Conservation (phyloP, 2,797 vertebrate genomes). For the Schizothorax lantsangensis region DNA sequence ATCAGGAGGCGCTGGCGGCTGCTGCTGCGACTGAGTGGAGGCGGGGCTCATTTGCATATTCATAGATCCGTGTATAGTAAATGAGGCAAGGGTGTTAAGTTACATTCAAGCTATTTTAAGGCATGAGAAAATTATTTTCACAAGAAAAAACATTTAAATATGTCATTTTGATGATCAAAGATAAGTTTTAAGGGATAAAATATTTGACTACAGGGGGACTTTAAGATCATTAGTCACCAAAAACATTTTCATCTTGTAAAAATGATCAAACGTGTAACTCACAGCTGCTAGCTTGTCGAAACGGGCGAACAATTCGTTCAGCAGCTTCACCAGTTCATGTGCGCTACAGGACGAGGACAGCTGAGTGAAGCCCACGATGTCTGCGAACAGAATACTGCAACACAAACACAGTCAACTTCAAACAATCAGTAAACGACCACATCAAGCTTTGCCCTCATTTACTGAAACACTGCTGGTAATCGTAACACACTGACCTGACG, state of each 20-base stretch:
- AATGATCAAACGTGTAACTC: constrained; percentile 68
- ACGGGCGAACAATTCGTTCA: constrained; percentile 94
- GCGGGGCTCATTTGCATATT: too few species aligned
- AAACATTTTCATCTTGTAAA: not conserved
- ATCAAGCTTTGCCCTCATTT: not conserved
- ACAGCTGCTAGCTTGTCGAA: constrained; percentile 95
- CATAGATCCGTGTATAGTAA: too few species aligned
- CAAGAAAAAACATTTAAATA: too few species aligned
- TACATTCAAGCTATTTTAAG: too few species aligned
- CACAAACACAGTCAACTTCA: not conserved
- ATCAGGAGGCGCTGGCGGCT: too few species aligned
- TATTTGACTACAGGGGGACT: too few species aligned
- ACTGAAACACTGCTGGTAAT: not conserved
- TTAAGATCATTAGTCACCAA: not conserved
- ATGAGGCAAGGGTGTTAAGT: too few species aligned
- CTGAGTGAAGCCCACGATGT: constrained; percentile 96
- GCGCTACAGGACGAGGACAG: constrained; percentile 92
- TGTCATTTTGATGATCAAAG: too few species aligned
- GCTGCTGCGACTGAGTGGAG: too few species aligned
- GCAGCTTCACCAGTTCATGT: constrained; percentile 93
- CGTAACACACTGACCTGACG: constrained; percentile 84
- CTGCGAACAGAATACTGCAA: constrained; percentile 92
- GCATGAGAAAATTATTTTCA: too few species aligned
- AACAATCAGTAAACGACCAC: not conserved
- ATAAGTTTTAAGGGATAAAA: too few species aligned